phyloP scores from a whole-genome alignment of 2,797 vertebrate genomes.

The Alfaro cultratus region DNA sequence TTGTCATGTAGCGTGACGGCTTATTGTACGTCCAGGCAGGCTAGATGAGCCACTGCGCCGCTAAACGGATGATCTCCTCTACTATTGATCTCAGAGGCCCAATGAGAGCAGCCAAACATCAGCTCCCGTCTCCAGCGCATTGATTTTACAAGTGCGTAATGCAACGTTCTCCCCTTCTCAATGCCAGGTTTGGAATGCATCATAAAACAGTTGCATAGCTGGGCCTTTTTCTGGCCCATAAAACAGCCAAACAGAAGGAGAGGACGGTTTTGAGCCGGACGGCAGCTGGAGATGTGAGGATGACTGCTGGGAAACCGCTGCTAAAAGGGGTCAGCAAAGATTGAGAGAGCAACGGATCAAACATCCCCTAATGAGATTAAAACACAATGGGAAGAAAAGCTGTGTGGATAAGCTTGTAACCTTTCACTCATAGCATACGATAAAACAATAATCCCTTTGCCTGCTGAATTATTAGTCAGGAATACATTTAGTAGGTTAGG shows the following conservation, averaged over 20 bases:
- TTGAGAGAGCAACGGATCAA: conserved; percentile 47
- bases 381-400: conserved; percentile 24
- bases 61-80: conserved; percentile 54
- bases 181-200: conserved; percentile 59
- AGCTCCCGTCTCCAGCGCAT: conserved; percentile 61
- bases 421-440: conserved; percentile 26
- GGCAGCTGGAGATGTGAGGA: conserved; percentile 23
- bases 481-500: background rate
- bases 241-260: conserved; percentile 60
- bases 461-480: conserved; percentile 21
- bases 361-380: conserved; percentile 37
- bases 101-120: conserved; percentile 63
- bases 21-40: conserved; percentile 24
- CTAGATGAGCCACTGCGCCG: conserved; percentile 39
- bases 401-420: conserved; percentile 33
- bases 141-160: conserved; percentile 66
- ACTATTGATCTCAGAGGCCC: conserved; percentile 54
- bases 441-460: conserved; percentile 39
- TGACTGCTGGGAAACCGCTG: conserved; percentile 21
- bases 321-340: conserved; percentile 46
- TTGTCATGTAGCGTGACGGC: conserved; percentile 6
- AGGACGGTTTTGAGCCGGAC: conserved; percentile 32
- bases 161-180: conserved; percentile 39
- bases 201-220: conserved; percentile 60
- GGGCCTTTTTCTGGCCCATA: conserved; percentile 64